A percentile compares a stretch with the other conserved stretches of the same genome.
These are phyloP conservation scores for Peromyscus leucopus DNA, from an alignment of 2,113 vertebrate species.

Conservation along the genomic window DNA sequence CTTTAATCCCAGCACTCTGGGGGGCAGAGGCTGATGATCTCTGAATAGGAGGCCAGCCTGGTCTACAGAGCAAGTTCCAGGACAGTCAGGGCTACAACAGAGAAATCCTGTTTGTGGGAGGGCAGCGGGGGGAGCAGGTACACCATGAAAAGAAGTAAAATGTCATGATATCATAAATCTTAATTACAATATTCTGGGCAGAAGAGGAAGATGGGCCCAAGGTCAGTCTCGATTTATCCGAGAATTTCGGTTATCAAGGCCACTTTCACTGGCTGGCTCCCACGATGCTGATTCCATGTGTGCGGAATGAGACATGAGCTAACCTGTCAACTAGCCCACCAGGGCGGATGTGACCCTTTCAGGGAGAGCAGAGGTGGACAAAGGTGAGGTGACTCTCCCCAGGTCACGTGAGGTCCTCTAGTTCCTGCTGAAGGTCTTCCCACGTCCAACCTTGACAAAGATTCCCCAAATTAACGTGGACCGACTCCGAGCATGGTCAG, in stretches of 20 bases:
- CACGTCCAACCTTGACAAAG: no score
- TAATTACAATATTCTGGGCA: background rate
- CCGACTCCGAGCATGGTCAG: background rate
- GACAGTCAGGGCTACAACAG: background rate
- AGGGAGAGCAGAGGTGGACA: constrained; percentile 28
- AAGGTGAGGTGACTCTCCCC: background rate
- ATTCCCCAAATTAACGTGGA: background rate
- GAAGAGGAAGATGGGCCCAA: background rate
- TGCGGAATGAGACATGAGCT: background rate
- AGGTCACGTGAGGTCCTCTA: background rate
- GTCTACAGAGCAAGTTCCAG: background rate
- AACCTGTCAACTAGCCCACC: background rate
- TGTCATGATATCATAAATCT: background rate
- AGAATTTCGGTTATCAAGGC: background rate
- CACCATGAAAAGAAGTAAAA: background rate
- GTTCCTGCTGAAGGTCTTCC: background rate
- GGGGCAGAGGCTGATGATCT: background rate
- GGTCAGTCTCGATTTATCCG: background rate
- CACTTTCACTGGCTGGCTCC: background rate
- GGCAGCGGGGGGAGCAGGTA: no score
- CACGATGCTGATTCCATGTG: background rate
- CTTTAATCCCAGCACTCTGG: background rate
- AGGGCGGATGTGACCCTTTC: background rate
- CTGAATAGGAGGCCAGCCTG: background rate
- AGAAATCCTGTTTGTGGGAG: background rate